A percentile compares a stretch with the other conserved stretches of the same genome.
These are phyloP conservation scores for Percopsis omiscomaycus DNA, from an alignment of 2,797 vertebrate species.

Conservation along the genomic window DNA sequence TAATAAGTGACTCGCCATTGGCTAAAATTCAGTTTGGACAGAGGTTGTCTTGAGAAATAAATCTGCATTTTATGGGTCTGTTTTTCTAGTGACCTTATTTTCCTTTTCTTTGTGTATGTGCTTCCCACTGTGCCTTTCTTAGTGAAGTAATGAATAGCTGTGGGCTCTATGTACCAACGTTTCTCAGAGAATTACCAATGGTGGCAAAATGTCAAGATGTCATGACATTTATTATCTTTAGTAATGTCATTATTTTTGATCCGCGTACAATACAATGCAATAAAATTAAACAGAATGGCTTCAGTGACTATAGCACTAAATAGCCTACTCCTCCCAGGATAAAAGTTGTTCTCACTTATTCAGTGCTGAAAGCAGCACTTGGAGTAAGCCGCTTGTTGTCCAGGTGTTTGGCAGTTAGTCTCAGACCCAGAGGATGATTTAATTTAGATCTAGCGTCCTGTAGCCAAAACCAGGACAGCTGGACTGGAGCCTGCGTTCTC, in stretches of 20 bases:
- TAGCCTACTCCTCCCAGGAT: neutral
- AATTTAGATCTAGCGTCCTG: conserved; percentile 17
- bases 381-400: conserved; percentile 10
- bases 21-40: neutral
- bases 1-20: conserved; percentile 10
- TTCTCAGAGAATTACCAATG: neutral
- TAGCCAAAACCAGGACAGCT: neutral
- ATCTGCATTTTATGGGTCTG: neutral
- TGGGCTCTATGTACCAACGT: neutral
- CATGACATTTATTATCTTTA: neutral
- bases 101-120: neutral
- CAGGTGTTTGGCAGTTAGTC: conserved; percentile 36
- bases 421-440: conserved; percentile 3
- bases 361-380: neutral
- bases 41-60: neutral
- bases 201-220: neutral
- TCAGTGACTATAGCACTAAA: conserved; percentile 1
- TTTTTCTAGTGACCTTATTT: neutral
- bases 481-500: conserved; percentile 9
- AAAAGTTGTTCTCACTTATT: neutral
- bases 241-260: neutral
- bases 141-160: neutral
- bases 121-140: neutral
- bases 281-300: neutral
- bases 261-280: conserved; percentile 3